A percentile compares a stretch with the other conserved stretches of the same genome.
These are phyloP conservation scores for Mobula birostris DNA, from an alignment of 2,113 vertebrate genomes.

Conservation along the genomic window DNA sequence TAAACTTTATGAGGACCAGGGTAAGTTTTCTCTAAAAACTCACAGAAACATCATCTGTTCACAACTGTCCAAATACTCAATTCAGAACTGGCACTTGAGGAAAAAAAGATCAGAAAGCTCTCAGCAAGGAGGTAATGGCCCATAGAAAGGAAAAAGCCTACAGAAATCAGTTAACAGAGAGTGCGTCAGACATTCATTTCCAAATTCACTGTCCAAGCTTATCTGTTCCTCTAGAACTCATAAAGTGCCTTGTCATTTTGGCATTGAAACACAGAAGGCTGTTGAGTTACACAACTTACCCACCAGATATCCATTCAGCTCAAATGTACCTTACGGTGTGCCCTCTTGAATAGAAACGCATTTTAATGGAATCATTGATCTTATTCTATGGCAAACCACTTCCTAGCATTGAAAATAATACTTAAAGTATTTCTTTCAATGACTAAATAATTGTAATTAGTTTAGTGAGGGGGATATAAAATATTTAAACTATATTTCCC, in stretches of 20 bases:
- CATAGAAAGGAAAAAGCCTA: neutral
- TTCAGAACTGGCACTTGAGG: neutral
- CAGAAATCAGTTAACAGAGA: neutral
- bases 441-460: no score
- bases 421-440: no score
- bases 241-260: neutral
- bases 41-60: neutral
- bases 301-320: neutral
- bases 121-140: neutral
- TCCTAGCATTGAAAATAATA: neutral
- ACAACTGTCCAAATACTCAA: neutral
- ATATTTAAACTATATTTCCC: neutral
- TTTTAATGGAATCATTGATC: neutral
- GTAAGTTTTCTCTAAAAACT: neutral
- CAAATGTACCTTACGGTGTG: neutral
- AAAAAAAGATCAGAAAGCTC: neutral
- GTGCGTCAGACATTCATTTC: neutral
- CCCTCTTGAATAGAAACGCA: neutral
- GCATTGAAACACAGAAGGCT: neutral
- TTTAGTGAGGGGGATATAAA: neutral
- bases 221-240: neutral
- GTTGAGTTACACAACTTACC: neutral
- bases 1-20: neutral
- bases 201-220: neutral
- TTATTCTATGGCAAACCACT: neutral